Evolutionary conservation across 2,888 invertebrate species (phyloP).

Genomic region (Epistrophella euchroma): DNA sequence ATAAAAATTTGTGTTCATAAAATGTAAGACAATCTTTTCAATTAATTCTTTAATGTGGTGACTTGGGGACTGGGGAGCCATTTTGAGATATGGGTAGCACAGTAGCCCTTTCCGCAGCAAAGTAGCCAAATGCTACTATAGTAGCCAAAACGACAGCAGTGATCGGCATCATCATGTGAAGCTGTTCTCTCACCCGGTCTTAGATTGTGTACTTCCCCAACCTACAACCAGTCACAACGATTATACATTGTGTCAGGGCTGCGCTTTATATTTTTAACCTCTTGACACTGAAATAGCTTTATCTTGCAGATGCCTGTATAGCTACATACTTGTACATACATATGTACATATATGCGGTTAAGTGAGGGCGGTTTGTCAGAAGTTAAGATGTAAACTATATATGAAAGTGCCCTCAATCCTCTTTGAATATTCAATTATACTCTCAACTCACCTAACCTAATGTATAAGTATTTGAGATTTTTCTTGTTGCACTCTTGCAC

Average conservation of each 20-base stretch:
- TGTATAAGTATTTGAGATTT: conserved; percentile 7
- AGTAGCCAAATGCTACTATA: no score
- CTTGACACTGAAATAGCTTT: conserved; percentile 72
- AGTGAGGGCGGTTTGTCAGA: conserved; percentile 35
- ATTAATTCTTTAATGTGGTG: no score
- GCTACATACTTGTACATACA: no score
- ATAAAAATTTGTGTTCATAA: no score
- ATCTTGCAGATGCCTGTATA: conserved; percentile 32
- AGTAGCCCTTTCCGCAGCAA: no score
- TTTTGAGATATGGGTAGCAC: no score
- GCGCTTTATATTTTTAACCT: conserved; percentile 53
- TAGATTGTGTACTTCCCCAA: conserved; percentile 28
- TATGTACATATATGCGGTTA: conserved; percentile 6
- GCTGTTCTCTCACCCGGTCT: conserved; percentile 36
- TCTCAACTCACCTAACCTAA: conserved; percentile 34
- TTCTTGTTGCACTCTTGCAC: conserved; percentile 6
- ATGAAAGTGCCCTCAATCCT: conserved; percentile 44
- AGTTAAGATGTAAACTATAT: conserved; percentile 54
- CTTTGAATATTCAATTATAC: conserved; percentile 65
- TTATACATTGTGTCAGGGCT: conserved; percentile 50
- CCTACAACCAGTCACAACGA: background rate
- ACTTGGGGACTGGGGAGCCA: no score
- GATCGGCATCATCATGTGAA: conserved; percentile 21
- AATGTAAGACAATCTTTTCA: no score
- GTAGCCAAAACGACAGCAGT: no score